Percentiles rank a stretch among this genome's conserved stretches.
Conservation (phyloP, 2,888 invertebrate species). For the Iselma pallidipennis region DNA sequence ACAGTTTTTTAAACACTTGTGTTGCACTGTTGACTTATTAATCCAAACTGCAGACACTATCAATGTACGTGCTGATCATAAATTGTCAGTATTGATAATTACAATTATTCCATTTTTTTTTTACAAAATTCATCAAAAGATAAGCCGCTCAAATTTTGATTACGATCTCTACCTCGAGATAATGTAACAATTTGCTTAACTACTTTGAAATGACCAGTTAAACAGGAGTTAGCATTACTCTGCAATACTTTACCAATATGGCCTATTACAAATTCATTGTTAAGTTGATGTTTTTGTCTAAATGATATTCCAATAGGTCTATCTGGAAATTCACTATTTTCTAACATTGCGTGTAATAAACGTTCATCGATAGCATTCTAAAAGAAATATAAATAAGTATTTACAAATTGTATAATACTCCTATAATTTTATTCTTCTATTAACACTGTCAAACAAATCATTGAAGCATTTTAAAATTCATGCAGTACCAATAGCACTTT, state of each 20-base stretch:
- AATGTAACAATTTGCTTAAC: not conserved
- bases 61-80: not conserved
- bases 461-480: too few relatives aligned
- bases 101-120: not conserved
- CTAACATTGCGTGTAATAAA: too few relatives aligned
- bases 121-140: not conserved
- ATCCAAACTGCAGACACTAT: not conserved
- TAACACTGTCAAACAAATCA: too few relatives aligned
- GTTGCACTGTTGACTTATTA: not conserved
- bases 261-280: not conserved
- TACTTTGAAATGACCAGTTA: not conserved
- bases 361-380: too few relatives aligned
- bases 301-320: slow-evolving; percentile 1
- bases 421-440: too few relatives aligned
- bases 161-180: not conserved
- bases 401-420: too few relatives aligned
- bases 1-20: too few relatives aligned
- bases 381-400: too few relatives aligned
- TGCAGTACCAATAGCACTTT: too few relatives aligned
- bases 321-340: slow-evolving; percentile 4
- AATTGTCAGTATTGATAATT: not conserved
- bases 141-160: not conserved
- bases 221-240: too few relatives aligned
- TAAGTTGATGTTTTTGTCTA: not conserved
- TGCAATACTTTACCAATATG: not conserved